A percentile compares a stretch with the other conserved stretches of the same genome.
These are phyloP conservation scores for Acronicta leporina DNA, from an alignment of 2,888 invertebrate genomes.

Conservation along the genomic window DNA sequence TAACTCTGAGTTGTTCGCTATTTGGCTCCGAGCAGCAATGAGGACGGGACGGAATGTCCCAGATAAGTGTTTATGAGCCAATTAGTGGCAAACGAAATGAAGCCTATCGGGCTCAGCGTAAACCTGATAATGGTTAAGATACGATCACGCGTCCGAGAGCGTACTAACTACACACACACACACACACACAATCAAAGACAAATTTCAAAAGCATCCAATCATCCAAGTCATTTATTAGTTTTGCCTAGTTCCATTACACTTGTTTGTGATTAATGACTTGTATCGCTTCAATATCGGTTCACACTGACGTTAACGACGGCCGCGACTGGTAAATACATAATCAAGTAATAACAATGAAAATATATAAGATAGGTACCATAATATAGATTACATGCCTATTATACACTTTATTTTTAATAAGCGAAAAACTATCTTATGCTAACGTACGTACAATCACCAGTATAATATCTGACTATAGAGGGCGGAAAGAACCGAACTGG, in stretches of 20 bases:
- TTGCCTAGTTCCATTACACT: slow-evolving; percentile 47
- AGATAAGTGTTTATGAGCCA: slow-evolving; percentile 83
- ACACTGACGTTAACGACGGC: slow-evolving; percentile 31
- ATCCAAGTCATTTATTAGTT: slow-evolving; percentile 49
- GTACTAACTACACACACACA: slow-evolving; percentile 42
- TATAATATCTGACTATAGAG: too few relatives aligned
- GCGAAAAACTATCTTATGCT: too few relatives aligned
- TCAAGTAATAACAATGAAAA: slow-evolving; percentile 18
- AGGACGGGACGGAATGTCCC: slow-evolving; percentile 71
- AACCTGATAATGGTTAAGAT: slow-evolving; percentile 75
- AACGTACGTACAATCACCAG: too few relatives aligned
- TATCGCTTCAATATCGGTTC: slow-evolving; percentile 34
- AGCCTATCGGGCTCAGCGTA: slow-evolving; percentile 70
- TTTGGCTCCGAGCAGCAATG: slow-evolving; percentile 72
- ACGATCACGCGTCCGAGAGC: slow-evolving; percentile 60
- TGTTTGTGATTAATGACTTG: slow-evolving; percentile 51
- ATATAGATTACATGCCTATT: too few relatives aligned
- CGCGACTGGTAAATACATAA: slow-evolving; percentile 26
- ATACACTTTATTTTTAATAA: too few relatives aligned
- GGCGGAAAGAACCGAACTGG: too few relatives aligned
- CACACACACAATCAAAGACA: slow-evolving; percentile 37
- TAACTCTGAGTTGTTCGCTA: slow-evolving; percentile 70
- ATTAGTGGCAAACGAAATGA: slow-evolving; percentile 80
- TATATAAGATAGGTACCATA: too few relatives aligned
- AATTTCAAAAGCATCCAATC: slow-evolving; percentile 45